Percentiles rank a stretch among this genome's conserved stretches.
Conservation (phyloP, 1,140 invertebrate genomes). For the Aricia agestis region DNA sequence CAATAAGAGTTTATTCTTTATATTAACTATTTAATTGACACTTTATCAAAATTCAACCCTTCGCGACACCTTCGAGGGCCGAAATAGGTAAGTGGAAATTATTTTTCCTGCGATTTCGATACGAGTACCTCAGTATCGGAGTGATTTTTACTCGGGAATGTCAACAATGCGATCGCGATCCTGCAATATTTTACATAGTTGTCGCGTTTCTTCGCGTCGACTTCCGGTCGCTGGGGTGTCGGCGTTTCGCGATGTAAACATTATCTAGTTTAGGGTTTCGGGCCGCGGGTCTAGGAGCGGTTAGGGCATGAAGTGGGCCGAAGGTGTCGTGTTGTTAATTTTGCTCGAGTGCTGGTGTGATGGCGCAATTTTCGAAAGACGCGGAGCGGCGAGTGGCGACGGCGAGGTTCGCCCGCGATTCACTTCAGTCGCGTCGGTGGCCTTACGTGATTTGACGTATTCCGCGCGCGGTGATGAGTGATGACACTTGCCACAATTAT, state of each 20-base stretch:
- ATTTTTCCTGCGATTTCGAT: constrained; percentile 76
- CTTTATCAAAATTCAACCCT: constrained; percentile 81
- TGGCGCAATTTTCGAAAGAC: constrained; percentile 77
- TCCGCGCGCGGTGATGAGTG: constrained; percentile 70
- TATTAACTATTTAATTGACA: constrained; percentile 79
- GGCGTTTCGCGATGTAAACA: constrained; percentile 76
- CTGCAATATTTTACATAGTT: constrained; percentile 89
- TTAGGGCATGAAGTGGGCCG: constrained; percentile 68
- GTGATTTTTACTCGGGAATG: constrained; percentile 80
- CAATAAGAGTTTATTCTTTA: constrained; percentile 89
- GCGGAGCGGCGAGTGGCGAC: constrained; percentile 66
- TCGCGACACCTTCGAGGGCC: constrained; percentile 78
- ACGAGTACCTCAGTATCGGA: constrained; percentile 75
- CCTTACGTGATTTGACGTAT: constrained; percentile 75
- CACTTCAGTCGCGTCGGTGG: constrained; percentile 74
- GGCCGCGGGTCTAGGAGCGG: constrained; percentile 49
- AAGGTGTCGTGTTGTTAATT: constrained; percentile 74
- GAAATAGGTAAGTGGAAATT: constrained; percentile 81
- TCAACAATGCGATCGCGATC: constrained; percentile 84
- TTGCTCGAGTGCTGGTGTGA: constrained; percentile 71
- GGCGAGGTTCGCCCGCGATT: constrained; percentile 71
- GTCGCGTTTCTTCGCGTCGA: constrained; percentile 80
- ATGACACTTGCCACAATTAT: constrained; percentile 73
- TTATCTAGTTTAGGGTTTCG: constrained; percentile 71
- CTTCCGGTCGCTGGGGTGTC: constrained; percentile 77